Base-by-base conservation (phyloP, 1,140 invertebrate species). In the roundworm (Caenorhabditis elegans) region DNA sequence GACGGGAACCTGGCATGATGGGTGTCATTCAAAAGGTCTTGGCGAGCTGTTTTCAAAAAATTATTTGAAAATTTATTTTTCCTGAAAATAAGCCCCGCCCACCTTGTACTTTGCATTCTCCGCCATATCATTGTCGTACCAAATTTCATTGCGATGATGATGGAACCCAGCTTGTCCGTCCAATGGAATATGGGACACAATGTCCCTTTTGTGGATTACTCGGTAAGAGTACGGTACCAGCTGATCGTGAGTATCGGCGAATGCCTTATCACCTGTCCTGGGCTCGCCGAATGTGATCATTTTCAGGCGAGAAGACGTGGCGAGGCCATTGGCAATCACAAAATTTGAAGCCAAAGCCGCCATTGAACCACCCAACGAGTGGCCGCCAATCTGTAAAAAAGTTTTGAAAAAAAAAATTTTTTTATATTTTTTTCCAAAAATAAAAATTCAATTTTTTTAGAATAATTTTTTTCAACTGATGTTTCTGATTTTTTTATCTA, bases 331-430 rank as follows among this genome's bases (percentile, higher is more conserved):
- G 22, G 76, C 48, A 0, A 84, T 43, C 10, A 80, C n/a, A 22
- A 46, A 70, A 19, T 26, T 39, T 2, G 85, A 75, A 8, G 76
- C 75, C 0, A 84, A 28, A 0, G 48, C n/a, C 1, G 85, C 80
- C 15, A 86, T 36, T 49, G 85, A 80, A 28, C 80, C 85, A 5
- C 85, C 85, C 11, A 86, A 47, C 13, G 85, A 86, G 51, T 84
- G 84, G 22, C 85, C 85, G 22, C 81, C 48, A 17, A 86, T 82
- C 26, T 60, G 47, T 17, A 79, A 11, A n/a, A n/a, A n/a, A n/a
- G n/a, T n/a, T n/a, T n/a, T n/a, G n/a, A n/a, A n/a, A n/a, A n/a
- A n/a, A n/a, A n/a, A n/a, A n/a, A n/a, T n/a, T n/a, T n/a, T n/a
- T n/a, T n/a, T n/a, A n/a, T n/a, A n/a, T n/a, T n/a, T n/a, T n/a